These are phyloP conservation scores for Onychomys leucogaster DNA, from an alignment of 2,797 vertebrate species.

Conservation along the genomic window DNA sequence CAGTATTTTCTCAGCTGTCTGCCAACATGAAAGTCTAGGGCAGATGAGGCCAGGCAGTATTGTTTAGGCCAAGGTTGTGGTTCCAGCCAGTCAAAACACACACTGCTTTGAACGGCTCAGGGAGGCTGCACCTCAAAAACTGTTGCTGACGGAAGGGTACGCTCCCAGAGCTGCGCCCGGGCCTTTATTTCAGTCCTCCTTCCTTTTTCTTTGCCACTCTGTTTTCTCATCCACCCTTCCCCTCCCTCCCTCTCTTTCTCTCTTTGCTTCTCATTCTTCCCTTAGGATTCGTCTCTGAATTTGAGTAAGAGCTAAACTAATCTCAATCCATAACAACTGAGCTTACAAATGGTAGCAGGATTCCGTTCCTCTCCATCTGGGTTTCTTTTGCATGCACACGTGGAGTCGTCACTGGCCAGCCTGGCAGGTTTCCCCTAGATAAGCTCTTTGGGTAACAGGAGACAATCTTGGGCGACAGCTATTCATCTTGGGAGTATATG, in stretches of 20 bases:
- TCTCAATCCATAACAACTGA: background rate
- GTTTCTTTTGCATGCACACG: background rate
- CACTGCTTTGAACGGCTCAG: constrained; percentile 50
- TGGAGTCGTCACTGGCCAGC: background rate
- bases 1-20: constrained; percentile 86
- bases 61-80: constrained; percentile 54
- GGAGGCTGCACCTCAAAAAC: constrained; percentile 59
- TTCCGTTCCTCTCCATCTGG: background rate
- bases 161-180: constrained; percentile 2
- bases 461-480: background rate
- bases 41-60: constrained; percentile 69
- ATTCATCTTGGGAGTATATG: constrained; percentile 29
- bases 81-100: constrained; percentile 68
- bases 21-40: constrained; percentile 67
- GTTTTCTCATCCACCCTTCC: background rate
- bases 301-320: background rate
- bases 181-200: too few species aligned
- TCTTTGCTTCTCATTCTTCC: background rate
- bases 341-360: background rate
- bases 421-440: constrained; percentile 6
- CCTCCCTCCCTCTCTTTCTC: background rate
- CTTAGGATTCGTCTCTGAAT: background rate
- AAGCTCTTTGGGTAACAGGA: constrained; percentile 43
- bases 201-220: background rate
- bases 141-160: constrained; percentile 50